These are phyloP conservation scores for Caenorhabditis sulstoni DNA, from an alignment of 2,888 invertebrate species.

Conservation along the genomic window DNA sequence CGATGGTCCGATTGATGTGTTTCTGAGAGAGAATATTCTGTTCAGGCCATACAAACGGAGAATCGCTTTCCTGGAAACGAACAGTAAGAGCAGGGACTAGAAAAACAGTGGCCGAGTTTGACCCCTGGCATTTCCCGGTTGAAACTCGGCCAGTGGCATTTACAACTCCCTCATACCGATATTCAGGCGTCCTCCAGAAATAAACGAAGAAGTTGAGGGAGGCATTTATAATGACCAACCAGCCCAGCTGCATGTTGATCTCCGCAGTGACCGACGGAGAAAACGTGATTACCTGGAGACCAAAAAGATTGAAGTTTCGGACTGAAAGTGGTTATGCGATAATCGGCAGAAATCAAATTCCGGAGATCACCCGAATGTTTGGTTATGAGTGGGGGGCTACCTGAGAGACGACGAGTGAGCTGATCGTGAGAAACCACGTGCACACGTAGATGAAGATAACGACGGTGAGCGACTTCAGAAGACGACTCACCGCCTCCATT, in stretches of 20 bases:
- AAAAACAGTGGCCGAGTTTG: too few relatives aligned
- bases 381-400: slow-evolving; percentile 20
- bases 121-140: too few relatives aligned
- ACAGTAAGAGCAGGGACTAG: too few relatives aligned
- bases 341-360: not conserved
- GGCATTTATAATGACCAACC: slow-evolving; percentile 70
- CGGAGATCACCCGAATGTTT: not conserved
- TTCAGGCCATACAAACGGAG: slow-evolving; percentile 27
- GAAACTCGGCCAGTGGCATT: not conserved
- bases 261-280: slow-evolving; percentile 40
- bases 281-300: slow-evolving; percentile 51
- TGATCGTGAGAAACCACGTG: slow-evolving; percentile 70
- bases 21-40: not conserved
- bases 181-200: slow-evolving; percentile 65
- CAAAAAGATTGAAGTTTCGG: too few relatives aligned
- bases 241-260: slow-evolving; percentile 66
- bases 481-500: slow-evolving; percentile 51
- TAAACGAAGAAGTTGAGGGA: slow-evolving; percentile 67
- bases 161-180: slow-evolving; percentile 45
- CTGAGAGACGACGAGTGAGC: slow-evolving; percentile 63
- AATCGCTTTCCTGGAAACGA: slow-evolving; percentile 34
- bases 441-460: slow-evolving; percentile 63
- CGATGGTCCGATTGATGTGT: slow-evolving; percentile 11
- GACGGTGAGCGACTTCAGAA: slow-evolving; percentile 65
- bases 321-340: not conserved